These are phyloP conservation scores for Cecidostiba fungosa DNA, from an alignment of 2,888 invertebrate genomes.

Conservation along the genomic window DNA sequence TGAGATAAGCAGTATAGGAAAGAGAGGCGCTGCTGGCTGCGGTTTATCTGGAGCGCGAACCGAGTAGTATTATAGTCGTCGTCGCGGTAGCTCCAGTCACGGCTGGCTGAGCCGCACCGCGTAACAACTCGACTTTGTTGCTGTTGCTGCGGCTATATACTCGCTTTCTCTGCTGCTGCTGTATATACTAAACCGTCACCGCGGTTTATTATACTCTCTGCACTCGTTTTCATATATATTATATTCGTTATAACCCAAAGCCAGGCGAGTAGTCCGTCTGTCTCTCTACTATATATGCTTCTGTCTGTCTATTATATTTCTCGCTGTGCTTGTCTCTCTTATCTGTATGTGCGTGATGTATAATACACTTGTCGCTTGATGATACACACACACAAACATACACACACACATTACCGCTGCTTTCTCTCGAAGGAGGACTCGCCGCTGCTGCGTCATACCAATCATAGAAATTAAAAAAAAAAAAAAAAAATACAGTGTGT, in stretches of 20 bases:
- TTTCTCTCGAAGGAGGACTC: not conserved
- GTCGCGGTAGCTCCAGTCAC: not conserved
- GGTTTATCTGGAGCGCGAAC: constrained; percentile 13
- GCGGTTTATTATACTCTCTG: not conserved
- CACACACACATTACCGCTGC: not conserved
- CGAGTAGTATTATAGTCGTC: not conserved
- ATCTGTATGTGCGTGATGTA: not conserved
- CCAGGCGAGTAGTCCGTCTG: not conserved
- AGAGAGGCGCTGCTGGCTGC: not conserved
- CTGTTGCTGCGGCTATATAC: not conserved
- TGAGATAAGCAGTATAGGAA: not conserved
- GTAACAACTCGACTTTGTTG: not conserved
- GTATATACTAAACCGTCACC: not conserved
- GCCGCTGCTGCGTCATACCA: not conserved
- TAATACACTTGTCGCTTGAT: not conserved
- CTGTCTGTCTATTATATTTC: not conserved
- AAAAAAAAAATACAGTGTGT: too few species aligned
- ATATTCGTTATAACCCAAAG: not conserved
- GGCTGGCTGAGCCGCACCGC: not conserved
- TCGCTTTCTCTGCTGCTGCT: constrained; percentile 10
- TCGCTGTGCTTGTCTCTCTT: not conserved
- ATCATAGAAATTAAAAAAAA: too few species aligned
- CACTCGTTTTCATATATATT: not conserved
- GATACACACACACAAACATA: not conserved
- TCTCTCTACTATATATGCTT: not conserved